Base-by-base conservation (phyloP, 2,888 invertebrate genomes). In the Athalia cordata region DNA sequence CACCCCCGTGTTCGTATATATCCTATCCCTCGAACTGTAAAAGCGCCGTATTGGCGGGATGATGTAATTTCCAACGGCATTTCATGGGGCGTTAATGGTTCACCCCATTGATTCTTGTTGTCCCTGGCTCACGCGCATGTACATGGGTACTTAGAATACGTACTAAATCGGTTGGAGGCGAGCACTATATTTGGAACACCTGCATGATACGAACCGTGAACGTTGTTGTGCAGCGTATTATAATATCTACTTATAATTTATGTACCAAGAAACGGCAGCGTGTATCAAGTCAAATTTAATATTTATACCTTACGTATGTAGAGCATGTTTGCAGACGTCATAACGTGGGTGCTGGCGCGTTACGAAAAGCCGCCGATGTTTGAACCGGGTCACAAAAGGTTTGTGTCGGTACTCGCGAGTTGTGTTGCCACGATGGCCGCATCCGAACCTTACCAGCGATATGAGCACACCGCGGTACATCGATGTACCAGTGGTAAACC, bases 331-430 rank as follows among this genome's bases (percentile, higher is more conserved):
- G 9, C 13, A 68, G n/a, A 4, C 4, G 50, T 64, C 8, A 15
- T 15, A 43, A 29, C 29, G 13, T 50, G 4, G 67, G 49, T 15
- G 67, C 13, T 50, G 50, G 50, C 5, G 47, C 15, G n/a, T 8
- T 45, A 64, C 3, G 5, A 64, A 7, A 64, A 29, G 29, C 29
- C 43, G 45, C 9, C 52, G 68, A 50, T 68, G 11, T 52, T 68
- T 55, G 29, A 68, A 68, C 68, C 50, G 68, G 55, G 52, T 68
- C 68, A 68, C 55, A 68, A 55, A 68, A 68, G 55, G 67, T 67
- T 49, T 9, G 29, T 29, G 29, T 29, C 29, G 29, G 29, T 29
- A 15, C 9, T n/a, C 29, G 8, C 43, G 45, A 43, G 50, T 67
- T 7, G 29, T 2, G 29, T 29, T 29, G 55, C 55, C n/a, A n/a